phyloP scores from a whole-genome alignment of 2,113 vertebrate genomes.

The Entelurus aequoreus region DNA sequence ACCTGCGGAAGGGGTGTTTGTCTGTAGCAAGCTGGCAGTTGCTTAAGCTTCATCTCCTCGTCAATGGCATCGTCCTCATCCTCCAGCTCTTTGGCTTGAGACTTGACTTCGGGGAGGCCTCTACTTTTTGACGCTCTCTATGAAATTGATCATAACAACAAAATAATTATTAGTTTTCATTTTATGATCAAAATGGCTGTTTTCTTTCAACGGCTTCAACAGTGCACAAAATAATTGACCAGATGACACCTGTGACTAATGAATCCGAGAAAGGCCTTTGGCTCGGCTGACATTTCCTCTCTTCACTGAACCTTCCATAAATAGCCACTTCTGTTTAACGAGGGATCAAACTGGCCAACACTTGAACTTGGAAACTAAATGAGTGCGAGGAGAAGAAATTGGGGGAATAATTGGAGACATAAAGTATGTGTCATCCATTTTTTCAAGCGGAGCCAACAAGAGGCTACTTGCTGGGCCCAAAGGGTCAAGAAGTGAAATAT shows the following conservation, averaged over 20 bases:
- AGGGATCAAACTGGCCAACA: constrained; percentile 66
- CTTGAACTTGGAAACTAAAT: constrained; percentile 62
- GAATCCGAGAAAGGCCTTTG: constrained; percentile 38
- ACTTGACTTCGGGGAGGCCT: constrained; percentile 19
- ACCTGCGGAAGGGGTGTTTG: constrained; percentile 25
- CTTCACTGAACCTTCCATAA: constrained; percentile 44
- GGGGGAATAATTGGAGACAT: constrained; percentile 57
- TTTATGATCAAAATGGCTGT: background rate
- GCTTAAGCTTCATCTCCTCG: constrained; percentile 19
- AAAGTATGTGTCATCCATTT: constrained; percentile 82
- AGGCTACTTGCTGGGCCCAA: constrained; percentile 34
- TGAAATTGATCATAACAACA: background rate
- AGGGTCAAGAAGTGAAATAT: constrained; percentile 53
- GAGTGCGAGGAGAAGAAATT: constrained; percentile 42
- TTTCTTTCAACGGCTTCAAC: constrained; percentile 8
- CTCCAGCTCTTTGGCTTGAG: background rate
- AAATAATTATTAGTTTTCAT: background rate
- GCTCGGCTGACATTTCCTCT: constrained; percentile 57
- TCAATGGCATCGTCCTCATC: constrained; percentile 12
- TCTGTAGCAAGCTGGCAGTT: constrained; percentile 8
- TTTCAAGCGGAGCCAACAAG: constrained; percentile 57
- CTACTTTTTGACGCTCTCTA: constrained; percentile 46
- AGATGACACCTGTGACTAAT: constrained; percentile 12
- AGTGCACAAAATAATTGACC: constrained; percentile 13
- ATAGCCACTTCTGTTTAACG: constrained; percentile 63